A percentile compares a stretch with the other conserved stretches of the same genome.
These are phyloP conservation scores for Ectemnius cavifrons DNA, from an alignment of 2,888 invertebrate genomes.

Conservation along the genomic window DNA sequence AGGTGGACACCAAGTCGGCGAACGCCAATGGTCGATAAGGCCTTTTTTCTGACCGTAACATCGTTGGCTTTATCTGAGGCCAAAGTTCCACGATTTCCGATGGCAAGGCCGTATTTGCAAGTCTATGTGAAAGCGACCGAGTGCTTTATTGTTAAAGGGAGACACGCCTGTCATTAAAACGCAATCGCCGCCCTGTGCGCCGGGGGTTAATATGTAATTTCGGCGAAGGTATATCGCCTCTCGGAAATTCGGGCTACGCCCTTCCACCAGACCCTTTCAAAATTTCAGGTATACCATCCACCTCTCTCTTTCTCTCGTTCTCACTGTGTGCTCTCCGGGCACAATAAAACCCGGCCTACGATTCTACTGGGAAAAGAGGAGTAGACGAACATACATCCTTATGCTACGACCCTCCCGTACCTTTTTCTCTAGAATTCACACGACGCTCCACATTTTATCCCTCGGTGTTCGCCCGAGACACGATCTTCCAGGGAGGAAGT, in stretches of 20 bases:
- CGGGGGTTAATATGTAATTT: slow-evolving; percentile 12
- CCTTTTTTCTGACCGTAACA: neutral
- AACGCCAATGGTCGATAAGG: neutral
- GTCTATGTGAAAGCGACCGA: no score
- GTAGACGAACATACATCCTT: neutral
- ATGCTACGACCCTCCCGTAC: slow-evolving; percentile 7
- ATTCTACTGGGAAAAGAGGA: slow-evolving; percentile 11
- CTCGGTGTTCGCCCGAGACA: no score
- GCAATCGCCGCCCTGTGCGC: neutral
- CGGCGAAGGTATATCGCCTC: slow-evolving; percentile 14
- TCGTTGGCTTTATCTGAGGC: neutral
- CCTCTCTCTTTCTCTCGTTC: neutral
- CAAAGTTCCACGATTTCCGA: slow-evolving; percentile 5
- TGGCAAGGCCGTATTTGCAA: slow-evolving; percentile 3
- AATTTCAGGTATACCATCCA: slow-evolving; percentile 40
- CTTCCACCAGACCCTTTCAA: slow-evolving; percentile 32
- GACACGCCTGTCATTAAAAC: neutral
- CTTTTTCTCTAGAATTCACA: no score
- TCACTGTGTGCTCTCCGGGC: neutral
- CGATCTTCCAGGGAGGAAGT: no score
- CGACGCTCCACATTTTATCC: no score
- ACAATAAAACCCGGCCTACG: slow-evolving; percentile 12
- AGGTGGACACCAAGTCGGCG: neutral
- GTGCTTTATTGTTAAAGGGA: neutral
- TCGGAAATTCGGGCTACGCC: slow-evolving; percentile 41